phyloP scores from a whole-genome alignment of 2,113 vertebrate species.

The Prochilodus magdalenae region DNA sequence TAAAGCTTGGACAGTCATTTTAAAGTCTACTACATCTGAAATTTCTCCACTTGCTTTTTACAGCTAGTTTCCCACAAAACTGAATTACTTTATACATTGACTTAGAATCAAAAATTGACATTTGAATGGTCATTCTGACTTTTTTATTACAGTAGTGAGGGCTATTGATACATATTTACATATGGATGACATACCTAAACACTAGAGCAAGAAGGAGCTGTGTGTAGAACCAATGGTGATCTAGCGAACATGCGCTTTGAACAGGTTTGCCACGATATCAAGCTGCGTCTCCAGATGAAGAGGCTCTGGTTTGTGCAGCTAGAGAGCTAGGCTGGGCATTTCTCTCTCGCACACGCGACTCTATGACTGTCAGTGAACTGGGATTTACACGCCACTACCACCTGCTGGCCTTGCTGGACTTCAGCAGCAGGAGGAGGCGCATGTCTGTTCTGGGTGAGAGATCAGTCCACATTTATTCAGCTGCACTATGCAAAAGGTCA shows the following conservation, averaged over 20 bases:
- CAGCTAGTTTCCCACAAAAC: no score
- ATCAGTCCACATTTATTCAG: no score
- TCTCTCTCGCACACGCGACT: constrained; percentile 85
- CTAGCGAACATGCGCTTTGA: not conserved
- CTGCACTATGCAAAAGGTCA: no score
- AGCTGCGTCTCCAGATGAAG: constrained; percentile 92
- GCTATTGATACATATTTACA: no score
- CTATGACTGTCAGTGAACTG: constrained; percentile 83
- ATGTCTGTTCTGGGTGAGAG: constrained; percentile 96
- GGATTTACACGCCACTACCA: constrained; percentile 80
- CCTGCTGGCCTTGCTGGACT: constrained; percentile 90
- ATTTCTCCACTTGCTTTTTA: no score
- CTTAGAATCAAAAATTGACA: no score
- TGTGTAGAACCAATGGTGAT: not conserved
- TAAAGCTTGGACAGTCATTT: no score
- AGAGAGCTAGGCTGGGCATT: constrained; percentile 89
- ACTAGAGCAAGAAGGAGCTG: not conserved
- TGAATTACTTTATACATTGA: no score
- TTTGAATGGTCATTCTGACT: no score
- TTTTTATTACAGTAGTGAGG: no score
- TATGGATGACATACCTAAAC: no score
- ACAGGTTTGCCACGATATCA: constrained; percentile 86
- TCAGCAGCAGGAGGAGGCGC: constrained; percentile 88
- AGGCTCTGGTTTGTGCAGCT: constrained; percentile 86
- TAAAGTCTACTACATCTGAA: no score